phyloP scores from a whole-genome alignment of 2,113 vertebrate species.

The Odontesthes bonariensis region DNA sequence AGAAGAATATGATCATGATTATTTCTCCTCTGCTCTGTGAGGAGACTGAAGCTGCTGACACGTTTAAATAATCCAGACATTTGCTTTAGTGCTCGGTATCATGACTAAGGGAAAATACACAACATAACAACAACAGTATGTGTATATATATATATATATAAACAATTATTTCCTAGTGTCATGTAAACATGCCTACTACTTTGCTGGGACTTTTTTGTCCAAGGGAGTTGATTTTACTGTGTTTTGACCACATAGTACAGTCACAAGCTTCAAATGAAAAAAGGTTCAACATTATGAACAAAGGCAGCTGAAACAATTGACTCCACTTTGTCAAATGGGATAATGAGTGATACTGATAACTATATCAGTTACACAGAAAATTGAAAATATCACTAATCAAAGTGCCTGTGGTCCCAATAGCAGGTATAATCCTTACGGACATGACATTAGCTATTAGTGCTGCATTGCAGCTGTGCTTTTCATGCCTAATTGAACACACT shows the following conservation, averaged over 20 bases:
- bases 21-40: too few relatives aligned
- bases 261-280: constrained; percentile 26
- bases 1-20: too few relatives aligned
- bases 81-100: too few relatives aligned
- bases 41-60: too few relatives aligned
- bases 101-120: too few relatives aligned
- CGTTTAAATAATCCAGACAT: too few relatives aligned
- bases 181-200: too few relatives aligned
- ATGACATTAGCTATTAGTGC: not conserved
- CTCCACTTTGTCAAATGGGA: constrained; percentile 21
- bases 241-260: not conserved
- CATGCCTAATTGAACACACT: not conserved
- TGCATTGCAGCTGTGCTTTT: not conserved
- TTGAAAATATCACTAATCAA: constrained; percentile 17
- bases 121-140: too few relatives aligned
- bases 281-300: constrained; percentile 24
- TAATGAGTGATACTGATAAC: constrained; percentile 44
- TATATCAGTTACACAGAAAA: constrained; percentile 23
- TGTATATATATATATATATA: too few relatives aligned
- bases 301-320: constrained; percentile 23
- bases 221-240: too few relatives aligned
- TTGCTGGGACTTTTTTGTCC: too few relatives aligned
- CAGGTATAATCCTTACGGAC: not conserved
- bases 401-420: not conserved
- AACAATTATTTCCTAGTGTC: too few relatives aligned